Base-by-base conservation (phyloP, 2,888 invertebrate species). In the Stenodema calcarata region DNA sequence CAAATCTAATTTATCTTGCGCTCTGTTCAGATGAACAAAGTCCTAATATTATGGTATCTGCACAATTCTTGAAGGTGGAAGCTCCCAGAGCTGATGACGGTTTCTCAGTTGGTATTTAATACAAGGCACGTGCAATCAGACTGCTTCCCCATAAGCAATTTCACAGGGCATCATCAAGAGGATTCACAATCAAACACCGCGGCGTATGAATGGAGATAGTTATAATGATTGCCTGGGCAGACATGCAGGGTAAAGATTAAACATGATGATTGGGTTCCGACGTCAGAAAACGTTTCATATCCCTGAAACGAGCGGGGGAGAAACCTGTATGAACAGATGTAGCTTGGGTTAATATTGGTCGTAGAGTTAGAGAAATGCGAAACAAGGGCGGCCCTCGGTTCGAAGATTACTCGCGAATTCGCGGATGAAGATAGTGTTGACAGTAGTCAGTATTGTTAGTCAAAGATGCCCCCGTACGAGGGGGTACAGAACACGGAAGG, bases 371-470 rank as follows among this genome's bases (percentile, higher is more conserved):
- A 84, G 84, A 84, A 84, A 84, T 75, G 73, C 47, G 42, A 30
- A 73, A 84, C 54, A 50, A 41, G 42, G 62, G 62, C 54, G 62
- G 69, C 7, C 4, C n/a, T n/a, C 62, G 69, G 30, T 30, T 62
- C 42, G 82, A 82, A 82, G 82, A 82, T 82, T 82, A 82, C 82
- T 41, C 82, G 47, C 50, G 47, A 14, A 47, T 18, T 30, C 80
- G 44, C 69, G 82, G 82, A 82, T 69, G 83, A 78, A 86, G 85
- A 80, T 80, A 54, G 47, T 81, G 84, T 70, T 73, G 84, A 70
- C 47, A 44, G n/a, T n/a, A n/a, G 28, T 62, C 81, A 79, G 85
- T 86, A 79, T 87, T 79, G 86, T 86, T 75, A 83, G 86, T 80
- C 86, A 84, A 87, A 87, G 87, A 84, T 84, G 84, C 73, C 27